Conservation (phyloP, 1,140 invertebrate species). For the Drosophila triauraria region DNA sequence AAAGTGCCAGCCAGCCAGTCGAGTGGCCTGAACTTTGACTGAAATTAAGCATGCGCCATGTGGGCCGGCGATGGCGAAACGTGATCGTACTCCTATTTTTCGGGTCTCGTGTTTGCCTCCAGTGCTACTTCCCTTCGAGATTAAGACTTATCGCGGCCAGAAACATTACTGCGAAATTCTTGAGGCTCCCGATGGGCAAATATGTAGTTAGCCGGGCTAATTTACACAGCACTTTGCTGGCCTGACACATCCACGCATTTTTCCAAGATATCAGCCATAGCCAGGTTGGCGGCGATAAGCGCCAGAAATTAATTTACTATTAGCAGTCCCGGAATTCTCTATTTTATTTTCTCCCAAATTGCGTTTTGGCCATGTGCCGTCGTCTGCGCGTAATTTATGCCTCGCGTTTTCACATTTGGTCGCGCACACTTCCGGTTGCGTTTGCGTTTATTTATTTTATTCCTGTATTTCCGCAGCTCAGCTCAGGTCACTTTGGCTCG, state of each 20-base stretch:
- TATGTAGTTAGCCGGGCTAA: conserved; percentile 68
- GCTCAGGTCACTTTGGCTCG: conserved; percentile 13
- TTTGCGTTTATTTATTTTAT: conserved; percentile 13
- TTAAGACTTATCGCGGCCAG: conserved; percentile 49
- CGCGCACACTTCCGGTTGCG: conserved; percentile 73
- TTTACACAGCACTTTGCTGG: conserved; percentile 80
- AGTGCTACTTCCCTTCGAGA: conserved; percentile 48
- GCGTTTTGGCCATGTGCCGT: conserved; percentile 34
- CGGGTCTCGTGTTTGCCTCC: conserved; percentile 55
- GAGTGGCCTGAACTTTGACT: conserved; percentile 52
- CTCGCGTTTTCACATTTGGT: conserved; percentile 79
- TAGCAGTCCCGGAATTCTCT: conserved; percentile 55
- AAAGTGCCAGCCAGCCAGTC: conserved; percentile 13
- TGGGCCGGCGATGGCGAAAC: conserved; percentile 26
- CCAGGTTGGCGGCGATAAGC: conserved; percentile 65
- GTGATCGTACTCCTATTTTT: conserved; percentile 27
- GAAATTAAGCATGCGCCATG: conserved; percentile 55
- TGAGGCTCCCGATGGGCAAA: conserved; percentile 52
- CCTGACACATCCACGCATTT: conserved; percentile 73
- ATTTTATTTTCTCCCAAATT: conserved; percentile 63
- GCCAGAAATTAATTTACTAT: conserved; percentile 78
- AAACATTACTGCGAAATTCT: conserved; percentile 70
- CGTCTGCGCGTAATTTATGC: conserved; percentile 69
- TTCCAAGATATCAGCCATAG: conserved; percentile 33
- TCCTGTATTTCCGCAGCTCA: conserved; percentile 8